Percentiles rank a stretch among this genome's conserved stretches.
Evolutionary conservation across 2,113 vertebrate genomes (phyloP).

Genomic region (Amblyornis subalaris): DNA sequence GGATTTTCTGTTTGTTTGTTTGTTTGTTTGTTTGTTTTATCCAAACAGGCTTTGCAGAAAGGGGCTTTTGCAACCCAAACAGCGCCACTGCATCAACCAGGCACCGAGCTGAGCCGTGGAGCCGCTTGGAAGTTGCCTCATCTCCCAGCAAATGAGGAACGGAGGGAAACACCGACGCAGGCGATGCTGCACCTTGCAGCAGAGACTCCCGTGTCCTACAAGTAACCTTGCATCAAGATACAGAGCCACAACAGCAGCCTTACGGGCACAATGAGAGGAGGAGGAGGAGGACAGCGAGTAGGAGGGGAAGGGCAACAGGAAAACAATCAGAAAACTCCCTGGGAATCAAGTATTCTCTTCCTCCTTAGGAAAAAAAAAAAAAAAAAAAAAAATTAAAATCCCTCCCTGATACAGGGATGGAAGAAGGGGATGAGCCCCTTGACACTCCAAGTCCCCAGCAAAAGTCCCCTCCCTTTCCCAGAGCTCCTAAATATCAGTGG

Average conservation of each 20-base stretch:
- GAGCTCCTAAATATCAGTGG: background rate
- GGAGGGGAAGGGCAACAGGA: background rate
- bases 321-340: background rate
- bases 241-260: background rate
- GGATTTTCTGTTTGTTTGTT: background rate
- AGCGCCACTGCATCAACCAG: background rate
- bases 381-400: background rate
- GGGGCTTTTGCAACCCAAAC: background rate
- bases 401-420: rapidly evolving
- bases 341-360: background rate
- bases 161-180: background rate
- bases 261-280: background rate
- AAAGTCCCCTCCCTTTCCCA: background rate
- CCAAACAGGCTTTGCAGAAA: background rate
- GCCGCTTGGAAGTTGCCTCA: background rate
- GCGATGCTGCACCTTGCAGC: constrained; percentile 15
- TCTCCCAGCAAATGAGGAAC: background rate
- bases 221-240: constrained; percentile 54
- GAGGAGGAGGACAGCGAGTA: background rate
- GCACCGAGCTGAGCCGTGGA: background rate
- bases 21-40: background rate
- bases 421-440: background rate
- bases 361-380: background rate
- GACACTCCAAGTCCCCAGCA: background rate
- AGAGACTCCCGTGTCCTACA: constrained; percentile 29